Evolutionary conservation across 2,113 vertebrate genomes (phyloP).

Genomic region (Varanus komodoensis): DNA sequence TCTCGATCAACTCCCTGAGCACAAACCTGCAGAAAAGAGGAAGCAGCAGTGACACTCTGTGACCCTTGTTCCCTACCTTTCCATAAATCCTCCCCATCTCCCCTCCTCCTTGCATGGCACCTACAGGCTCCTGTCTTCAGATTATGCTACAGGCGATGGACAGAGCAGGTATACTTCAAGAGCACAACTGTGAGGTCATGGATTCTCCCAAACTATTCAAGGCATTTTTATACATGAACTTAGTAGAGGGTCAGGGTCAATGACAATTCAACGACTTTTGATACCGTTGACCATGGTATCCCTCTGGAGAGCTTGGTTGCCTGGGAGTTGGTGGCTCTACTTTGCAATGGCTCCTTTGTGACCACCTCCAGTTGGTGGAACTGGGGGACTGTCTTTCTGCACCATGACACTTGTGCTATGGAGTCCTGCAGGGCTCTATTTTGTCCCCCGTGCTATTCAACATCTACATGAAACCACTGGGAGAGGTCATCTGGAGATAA

Average conservation of each 20-base stretch:
- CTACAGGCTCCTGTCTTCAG: neutral
- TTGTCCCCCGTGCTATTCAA: too few species aligned
- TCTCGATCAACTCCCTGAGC: constrained; percentile 90
- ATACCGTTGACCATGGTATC: too few species aligned
- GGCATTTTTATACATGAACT: neutral
- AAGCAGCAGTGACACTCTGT: neutral
- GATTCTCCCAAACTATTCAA: neutral
- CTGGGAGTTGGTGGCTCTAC: too few species aligned
- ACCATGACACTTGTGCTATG: too few species aligned
- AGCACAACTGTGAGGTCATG: neutral
- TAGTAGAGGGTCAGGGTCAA: neutral
- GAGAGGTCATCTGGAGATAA: too few species aligned
- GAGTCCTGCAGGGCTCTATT: too few species aligned
- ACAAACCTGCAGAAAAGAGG: constrained; percentile 82
- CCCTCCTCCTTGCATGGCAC: neutral
- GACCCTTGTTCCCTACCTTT: neutral
- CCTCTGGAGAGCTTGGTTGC: too few species aligned
- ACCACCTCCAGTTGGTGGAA: too few species aligned
- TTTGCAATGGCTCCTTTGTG: too few species aligned
- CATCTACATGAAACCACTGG: too few species aligned
- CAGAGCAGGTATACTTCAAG: neutral
- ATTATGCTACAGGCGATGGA: neutral
- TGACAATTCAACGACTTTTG: neutral
- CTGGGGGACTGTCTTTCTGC: too few species aligned
- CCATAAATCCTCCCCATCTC: neutral